A percentile compares a stretch with the other conserved stretches of the same genome.
phyloP scores from a whole-genome alignment of 2,888 invertebrate species.

The Aphidius colemani region DNA sequence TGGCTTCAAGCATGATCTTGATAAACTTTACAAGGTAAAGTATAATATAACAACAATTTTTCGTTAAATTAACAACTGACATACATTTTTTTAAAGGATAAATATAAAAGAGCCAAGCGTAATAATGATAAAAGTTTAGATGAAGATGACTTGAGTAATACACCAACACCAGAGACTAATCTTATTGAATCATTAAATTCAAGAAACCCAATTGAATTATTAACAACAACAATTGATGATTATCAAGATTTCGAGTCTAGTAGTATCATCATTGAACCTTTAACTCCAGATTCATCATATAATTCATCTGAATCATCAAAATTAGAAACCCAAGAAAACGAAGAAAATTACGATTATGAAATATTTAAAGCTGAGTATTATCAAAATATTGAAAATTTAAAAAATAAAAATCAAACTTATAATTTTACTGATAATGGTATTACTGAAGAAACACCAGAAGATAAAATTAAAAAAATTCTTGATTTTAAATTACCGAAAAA shows the following conservation, averaged over 20 bases:
- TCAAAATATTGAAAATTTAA: conserved; percentile 52
- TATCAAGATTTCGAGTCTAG: too few relatives aligned
- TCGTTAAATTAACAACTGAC: background rate
- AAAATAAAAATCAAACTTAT: conserved; percentile 54
- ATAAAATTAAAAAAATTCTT: conserved; percentile 53
- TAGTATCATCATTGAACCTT: background rate
- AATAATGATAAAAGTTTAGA: conserved; percentile 24
- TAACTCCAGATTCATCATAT: conserved; percentile 14
- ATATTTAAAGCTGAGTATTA: conserved; percentile 62
- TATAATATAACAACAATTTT: background rate
- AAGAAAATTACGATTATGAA: conserved; percentile 58
- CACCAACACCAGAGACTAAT: conserved; percentile 13
- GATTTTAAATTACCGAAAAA: conserved; percentile 56
- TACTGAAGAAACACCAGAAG: conserved; percentile 53
- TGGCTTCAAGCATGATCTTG: conserved; percentile 44
- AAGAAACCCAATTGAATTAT: background rate
- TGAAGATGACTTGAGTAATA: conserved; percentile 23
- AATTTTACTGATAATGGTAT: conserved; percentile 59
- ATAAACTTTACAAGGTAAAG: conserved; percentile 36
- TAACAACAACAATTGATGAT: background rate
- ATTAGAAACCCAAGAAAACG: conserved; percentile 21
- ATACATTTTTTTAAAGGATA: background rate
- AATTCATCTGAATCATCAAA: background rate
- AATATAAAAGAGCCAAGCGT: background rate
- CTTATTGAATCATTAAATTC: conserved; percentile 27